Conservation (phyloP, 2,888 invertebrate species). For the Punctoribates punctum region DNA sequence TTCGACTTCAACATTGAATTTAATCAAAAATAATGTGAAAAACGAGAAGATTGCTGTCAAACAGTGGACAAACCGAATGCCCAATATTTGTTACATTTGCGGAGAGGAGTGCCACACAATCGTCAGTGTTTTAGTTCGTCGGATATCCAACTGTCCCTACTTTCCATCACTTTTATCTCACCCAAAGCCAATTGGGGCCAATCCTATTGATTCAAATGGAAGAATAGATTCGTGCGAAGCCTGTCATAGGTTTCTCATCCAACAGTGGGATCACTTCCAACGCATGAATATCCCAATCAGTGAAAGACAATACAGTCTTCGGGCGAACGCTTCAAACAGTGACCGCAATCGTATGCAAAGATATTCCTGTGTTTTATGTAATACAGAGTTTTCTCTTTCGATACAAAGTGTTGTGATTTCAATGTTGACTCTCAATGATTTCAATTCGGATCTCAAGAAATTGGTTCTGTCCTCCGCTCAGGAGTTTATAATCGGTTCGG, state of each 20-base stretch:
- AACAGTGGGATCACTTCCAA: constrained; percentile 80
- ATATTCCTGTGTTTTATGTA: constrained; percentile 10
- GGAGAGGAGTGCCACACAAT: constrained; percentile 79
- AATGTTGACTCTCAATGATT: background rate
- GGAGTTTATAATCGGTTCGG: constrained; percentile 17
- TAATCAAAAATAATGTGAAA: background rate
- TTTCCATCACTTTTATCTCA: constrained; percentile 63
- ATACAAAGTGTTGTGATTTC: constrained; percentile 15
- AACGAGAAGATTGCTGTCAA: background rate
- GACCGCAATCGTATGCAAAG: background rate
- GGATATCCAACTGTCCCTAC: constrained; percentile 56
- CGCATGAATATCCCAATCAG: constrained; percentile 67
- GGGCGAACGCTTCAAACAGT: background rate
- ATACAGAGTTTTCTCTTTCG: background rate
- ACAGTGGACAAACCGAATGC: background rate
- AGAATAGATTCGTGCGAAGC: constrained; percentile 68
- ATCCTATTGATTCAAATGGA: constrained; percentile 75
- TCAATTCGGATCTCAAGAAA: constrained; percentile 9
- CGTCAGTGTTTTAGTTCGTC: constrained; percentile 64
- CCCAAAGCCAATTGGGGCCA: constrained; percentile 76
- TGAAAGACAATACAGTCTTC: constrained; percentile 66
- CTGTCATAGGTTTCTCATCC: constrained; percentile 77
- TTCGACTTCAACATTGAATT: background rate
- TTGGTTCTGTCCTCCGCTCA: constrained; percentile 9
- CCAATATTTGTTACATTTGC: constrained; percentile 73